Base-by-base conservation (phyloP, 2,113 vertebrate species). In the Silurus meridionalis region DNA sequence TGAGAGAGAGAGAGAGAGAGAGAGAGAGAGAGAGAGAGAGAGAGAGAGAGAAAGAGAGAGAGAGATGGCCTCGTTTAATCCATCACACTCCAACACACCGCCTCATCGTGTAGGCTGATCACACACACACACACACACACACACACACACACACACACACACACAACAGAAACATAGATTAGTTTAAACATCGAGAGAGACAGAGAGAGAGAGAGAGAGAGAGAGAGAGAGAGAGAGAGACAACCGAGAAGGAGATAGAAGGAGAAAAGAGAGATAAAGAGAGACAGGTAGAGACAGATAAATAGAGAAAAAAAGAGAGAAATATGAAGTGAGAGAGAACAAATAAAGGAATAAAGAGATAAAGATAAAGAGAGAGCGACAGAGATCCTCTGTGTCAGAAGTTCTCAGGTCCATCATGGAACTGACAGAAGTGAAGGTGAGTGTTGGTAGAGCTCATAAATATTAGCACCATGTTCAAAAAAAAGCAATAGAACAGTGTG, bases 371-470 rank as follows among this genome's bases (percentile, higher is more conserved):
- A 57, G 4, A 57, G 13, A 57, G 55, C 37, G 37, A 37, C 37
- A 57, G 55, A 13, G 55, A 57, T 61, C 77, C 67, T 85, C 55
- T 80, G 67, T 61, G 66, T 85, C 79, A 88, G 88, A 89, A 88
- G 92, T 86, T 90, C 93, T 93, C 87, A 85, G 83, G 92, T 92
- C 91, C 93, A 85, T 90, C 86, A 86, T 69, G 80, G 37, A 57
- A 55, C 80, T 88, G 90, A 91, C 90, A 91, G 25, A 80, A 91
- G 88, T 75, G 89, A 75, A 88, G 75, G 72, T 90, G 92, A 92
- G 89, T 92, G 91, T 93, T 93, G 92, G 92, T 93, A 52, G 86
- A 90, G 55, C 88, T 89, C 91, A 92, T 94, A 91, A 83, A 92
- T 90, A 91, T 92, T 92, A 88, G 88, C 83, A 91, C 90, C 87